Conservation (phyloP, 2,113 vertebrate genomes). For the Corydoras maculifer region DNA sequence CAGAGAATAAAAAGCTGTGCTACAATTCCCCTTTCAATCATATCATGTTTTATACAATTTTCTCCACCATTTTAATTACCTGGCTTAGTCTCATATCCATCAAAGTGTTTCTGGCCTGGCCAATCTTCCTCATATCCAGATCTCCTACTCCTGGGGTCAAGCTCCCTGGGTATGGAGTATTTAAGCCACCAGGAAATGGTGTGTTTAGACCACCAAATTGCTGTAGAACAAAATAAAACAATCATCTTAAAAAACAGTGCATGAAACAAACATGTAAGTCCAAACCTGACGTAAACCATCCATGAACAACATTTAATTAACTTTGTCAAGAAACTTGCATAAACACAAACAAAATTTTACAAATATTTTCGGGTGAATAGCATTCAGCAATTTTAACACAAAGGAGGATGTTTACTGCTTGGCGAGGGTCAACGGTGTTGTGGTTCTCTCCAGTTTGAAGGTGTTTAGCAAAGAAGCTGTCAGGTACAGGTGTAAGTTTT, state of each 20-base stretch:
- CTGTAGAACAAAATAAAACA: conserved; percentile 46
- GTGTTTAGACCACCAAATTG: conserved; percentile 81
- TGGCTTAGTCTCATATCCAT: conserved; percentile 99
- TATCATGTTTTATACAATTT: background rate
- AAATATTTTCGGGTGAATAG: background rate
- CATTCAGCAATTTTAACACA: background rate
- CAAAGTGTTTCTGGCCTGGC: conserved; percentile 94
- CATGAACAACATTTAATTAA: no score
- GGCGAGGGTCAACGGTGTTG: conserved; percentile 84
- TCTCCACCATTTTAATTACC: conserved; percentile 55
- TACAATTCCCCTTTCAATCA: no score
- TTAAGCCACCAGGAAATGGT: conserved; percentile 81
- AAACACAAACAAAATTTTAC: no score
- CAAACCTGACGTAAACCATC: no score
- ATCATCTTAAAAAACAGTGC: conserved; percentile 19
- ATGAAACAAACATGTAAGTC: no score
- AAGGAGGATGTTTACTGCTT: conserved; percentile 70
- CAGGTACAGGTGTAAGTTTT: conserved; percentile 92
- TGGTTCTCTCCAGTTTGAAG: conserved; percentile 87
- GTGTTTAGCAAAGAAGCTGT: conserved; percentile 97
- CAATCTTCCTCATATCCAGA: conserved; percentile 98
- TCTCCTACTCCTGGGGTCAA: conserved; percentile 96
- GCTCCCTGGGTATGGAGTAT: conserved; percentile 88
- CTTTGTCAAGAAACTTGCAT: no score
- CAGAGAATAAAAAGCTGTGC: no score